A percentile compares a stretch with the other conserved stretches of the same genome.
Conservation (phyloP, 2,113 vertebrate species). For the Speoplatyrhinus poulsoni region DNA sequence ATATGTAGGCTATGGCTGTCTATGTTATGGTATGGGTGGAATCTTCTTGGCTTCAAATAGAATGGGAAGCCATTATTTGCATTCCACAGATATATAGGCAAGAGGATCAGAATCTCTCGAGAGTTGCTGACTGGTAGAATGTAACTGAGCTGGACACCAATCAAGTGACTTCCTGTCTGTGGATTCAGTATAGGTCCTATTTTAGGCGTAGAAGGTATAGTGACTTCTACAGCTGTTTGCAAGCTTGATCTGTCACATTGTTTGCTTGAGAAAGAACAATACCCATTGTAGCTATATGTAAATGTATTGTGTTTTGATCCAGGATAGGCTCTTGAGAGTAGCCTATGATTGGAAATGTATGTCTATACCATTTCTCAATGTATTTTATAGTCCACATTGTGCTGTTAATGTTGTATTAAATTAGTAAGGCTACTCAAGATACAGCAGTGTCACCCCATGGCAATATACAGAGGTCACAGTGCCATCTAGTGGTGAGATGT, state of each 20-base stretch:
- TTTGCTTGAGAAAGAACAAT: slow-evolving; percentile 20
- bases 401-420: slow-evolving; percentile 9
- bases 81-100: not conserved
- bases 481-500: slow-evolving; percentile 67
- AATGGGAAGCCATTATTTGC: not conserved
- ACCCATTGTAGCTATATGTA: slow-evolving; percentile 12
- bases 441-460: not conserved
- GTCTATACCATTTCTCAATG: not conserved
- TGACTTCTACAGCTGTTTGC: not conserved
- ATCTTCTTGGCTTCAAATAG: not conserved
- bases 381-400: not conserved
- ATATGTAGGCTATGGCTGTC: no score
- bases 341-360: not conserved
- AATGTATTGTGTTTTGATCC: no score
- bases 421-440: slow-evolving; percentile 28
- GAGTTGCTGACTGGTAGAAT: slow-evolving; percentile 43
- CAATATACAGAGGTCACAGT: slow-evolving; percentile 30
- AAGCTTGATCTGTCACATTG: slow-evolving; percentile 23
- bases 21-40: not conserved
- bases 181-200: slow-evolving; percentile 33
- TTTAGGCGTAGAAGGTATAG: slow-evolving; percentile 17
- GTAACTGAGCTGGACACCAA: slow-evolving; percentile 26
- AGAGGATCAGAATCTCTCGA: slow-evolving; percentile 9
- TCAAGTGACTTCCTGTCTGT: slow-evolving; percentile 47
- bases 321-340: no score